Evolutionary conservation across 2,888 invertebrate species (phyloP), one percentile per base, ranked within the genome.

Genomic region (Allacma fusca): DNA sequence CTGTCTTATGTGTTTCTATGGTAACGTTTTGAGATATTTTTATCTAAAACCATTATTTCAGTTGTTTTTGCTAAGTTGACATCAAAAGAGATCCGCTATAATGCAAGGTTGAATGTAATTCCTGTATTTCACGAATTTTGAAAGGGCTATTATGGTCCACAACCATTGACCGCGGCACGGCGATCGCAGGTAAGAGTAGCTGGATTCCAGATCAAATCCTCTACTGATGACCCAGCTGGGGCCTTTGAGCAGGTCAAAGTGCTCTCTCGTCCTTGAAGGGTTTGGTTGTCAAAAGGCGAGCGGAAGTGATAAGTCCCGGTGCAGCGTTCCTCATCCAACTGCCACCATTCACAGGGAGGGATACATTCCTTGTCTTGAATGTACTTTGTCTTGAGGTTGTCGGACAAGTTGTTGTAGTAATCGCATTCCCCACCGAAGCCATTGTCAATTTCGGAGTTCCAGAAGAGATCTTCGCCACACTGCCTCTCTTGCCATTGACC

Each of bases 301-400:
- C 73, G 7, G 62, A 50, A 73, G 24, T 43, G 44, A 62, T 62
- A 50, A 7, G 28, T 28, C 13, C 28, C 62, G 19, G 44, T 24
- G 34, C 59, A 73, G 13, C 2, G 28, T 9, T 23, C 29, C 23
- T 29, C 7, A 26, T 73, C 62, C 16, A 21, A 5, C 34, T 73
- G 73, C 62, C 73, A 62, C 73, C 73, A 73, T 28, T 59, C 29
- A 24, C 73, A 73, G n/a, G 59, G 29, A 5, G 73, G 73, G 34
- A 73, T 57, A 50, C 71, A 71, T 16, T 23, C n/a, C 16, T 28
- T 5, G 34, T 73, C 23, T 16, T 59, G 73, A 28, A 73, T 26
- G 71, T 50, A 71, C 26, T 44, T 12, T 7, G 13, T 62, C 62
- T 73, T n/a, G 26, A 34, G 5, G n/a, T 62, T 50, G 4, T 21